Percentiles rank a stretch among this genome's conserved stretches.
Conservation (phyloP, 2,797 vertebrate genomes). For the Pterois miles region DNA sequence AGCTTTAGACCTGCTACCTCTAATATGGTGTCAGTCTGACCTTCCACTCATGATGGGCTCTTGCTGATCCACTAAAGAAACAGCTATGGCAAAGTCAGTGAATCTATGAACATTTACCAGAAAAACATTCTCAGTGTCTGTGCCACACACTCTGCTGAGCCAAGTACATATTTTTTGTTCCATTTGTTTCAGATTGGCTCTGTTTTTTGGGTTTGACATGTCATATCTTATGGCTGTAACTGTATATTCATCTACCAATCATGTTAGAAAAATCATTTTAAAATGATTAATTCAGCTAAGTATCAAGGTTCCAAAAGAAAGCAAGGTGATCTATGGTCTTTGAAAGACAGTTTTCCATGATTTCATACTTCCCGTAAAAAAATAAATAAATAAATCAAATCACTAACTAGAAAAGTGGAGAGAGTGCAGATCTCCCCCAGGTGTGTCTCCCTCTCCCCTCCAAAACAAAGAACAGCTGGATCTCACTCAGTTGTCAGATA, state of each 20-base stretch:
- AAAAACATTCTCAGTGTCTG: background rate
- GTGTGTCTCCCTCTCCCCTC: no score
- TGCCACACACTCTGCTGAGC: background rate
- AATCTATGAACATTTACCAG: constrained; percentile 25
- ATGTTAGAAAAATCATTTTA: background rate
- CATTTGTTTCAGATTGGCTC: background rate
- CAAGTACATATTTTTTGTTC: background rate
- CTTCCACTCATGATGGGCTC: constrained; percentile 9
- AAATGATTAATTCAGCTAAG: background rate
- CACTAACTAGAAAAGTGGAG: background rate
- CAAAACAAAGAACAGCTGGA: no score
- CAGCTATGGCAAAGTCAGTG: background rate
- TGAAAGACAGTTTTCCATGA: background rate
- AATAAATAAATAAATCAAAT: constrained; percentile 11
- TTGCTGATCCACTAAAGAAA: background rate
- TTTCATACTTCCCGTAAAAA: no score
- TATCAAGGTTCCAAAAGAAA: background rate
- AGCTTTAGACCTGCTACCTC: background rate
- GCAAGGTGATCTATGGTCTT: background rate
- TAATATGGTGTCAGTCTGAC: constrained; percentile 20
- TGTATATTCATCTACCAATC: background rate
- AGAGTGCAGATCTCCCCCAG: background rate
- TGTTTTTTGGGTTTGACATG: background rate
- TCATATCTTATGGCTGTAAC: background rate
- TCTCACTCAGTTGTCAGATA: background rate